Evolutionary conservation across 2,888 invertebrate genomes (phyloP).

Genomic region (Ligdia adustata): DNA sequence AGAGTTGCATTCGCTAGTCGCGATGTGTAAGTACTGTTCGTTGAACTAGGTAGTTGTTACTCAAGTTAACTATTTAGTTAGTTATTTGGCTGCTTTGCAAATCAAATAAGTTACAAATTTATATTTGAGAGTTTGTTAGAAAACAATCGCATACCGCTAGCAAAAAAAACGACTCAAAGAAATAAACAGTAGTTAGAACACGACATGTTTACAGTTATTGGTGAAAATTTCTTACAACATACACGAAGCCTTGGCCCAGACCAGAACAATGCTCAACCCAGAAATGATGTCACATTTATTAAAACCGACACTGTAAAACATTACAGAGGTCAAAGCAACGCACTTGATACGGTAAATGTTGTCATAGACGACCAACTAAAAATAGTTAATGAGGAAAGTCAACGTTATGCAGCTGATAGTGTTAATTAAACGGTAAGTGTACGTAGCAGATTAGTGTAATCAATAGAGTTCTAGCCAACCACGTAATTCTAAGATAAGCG

Average conservation of each 20-base stretch:
- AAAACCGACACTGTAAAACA: conserved; percentile 24
- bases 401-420: conserved; percentile 9
- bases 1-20: too few relatives aligned
- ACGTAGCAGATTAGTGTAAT: conserved; percentile 13
- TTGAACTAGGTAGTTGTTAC: too few relatives aligned
- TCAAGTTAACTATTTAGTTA: too few relatives aligned
- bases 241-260: conserved; percentile 34
- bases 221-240: conserved; percentile 9
- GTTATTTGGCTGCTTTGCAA: background rate
- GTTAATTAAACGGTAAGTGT: conserved; percentile 12
- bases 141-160: background rate
- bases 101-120: conserved; percentile 3
- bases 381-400: conserved; percentile 14
- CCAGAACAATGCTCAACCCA: conserved; percentile 25
- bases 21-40: too few relatives aligned
- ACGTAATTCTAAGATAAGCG: background rate
- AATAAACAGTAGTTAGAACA: background rate
- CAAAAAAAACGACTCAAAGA: background rate
- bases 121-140: too few relatives aligned
- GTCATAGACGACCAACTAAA: background rate
- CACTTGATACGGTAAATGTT: conserved; percentile 1
- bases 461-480: conserved; percentile 3
- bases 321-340: conserved; percentile 10
- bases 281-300: conserved; percentile 38
- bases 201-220: conserved; percentile 10